Conservation (phyloP, 1,140 invertebrate species). For the Drosophila ironensis region DNA sequence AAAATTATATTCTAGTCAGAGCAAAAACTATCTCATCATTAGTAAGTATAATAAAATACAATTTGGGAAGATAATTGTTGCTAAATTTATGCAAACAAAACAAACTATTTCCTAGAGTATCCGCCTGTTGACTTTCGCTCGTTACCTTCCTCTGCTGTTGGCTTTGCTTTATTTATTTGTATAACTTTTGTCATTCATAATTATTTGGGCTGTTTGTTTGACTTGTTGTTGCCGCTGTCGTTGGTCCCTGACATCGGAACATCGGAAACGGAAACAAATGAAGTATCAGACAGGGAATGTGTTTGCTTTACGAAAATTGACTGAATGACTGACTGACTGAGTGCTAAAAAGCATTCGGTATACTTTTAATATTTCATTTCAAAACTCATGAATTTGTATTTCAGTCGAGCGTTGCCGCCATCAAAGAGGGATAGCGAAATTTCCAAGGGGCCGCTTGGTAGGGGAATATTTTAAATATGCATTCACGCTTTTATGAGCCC, state of each 20-base stretch:
- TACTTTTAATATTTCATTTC: conserved; percentile 74
- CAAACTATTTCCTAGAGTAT: conserved; percentile 25
- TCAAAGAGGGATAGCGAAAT: conserved; percentile 14
- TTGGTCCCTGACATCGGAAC: conserved; percentile 48
- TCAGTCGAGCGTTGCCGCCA: conserved; percentile 1
- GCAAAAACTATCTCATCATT: too few relatives aligned
- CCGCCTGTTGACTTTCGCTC: conserved; percentile 1
- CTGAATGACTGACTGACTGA: conserved; percentile 47
- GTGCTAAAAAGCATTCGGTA: conserved; percentile 38
- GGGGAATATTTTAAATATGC: conserved; percentile 60
- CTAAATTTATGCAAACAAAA: too few relatives aligned
- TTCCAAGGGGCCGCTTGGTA: too few relatives aligned
- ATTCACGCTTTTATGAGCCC: conserved; percentile 52
- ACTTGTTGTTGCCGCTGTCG: not conserved
- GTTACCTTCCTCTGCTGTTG: conserved; percentile 9
- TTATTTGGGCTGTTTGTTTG: conserved; percentile 70
- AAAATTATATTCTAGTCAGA: too few relatives aligned
- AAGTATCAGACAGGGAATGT: conserved; percentile 68
- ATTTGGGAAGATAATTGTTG: too few relatives aligned
- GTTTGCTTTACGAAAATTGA: conserved; percentile 45
- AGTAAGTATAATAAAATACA: too few relatives aligned
- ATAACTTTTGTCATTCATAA: conserved; percentile 78
- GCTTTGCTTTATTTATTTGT: conserved; percentile 61
- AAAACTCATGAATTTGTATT: conserved; percentile 75
- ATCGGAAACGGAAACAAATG: conserved; percentile 74